Evolutionary conservation across 2,888 invertebrate species (phyloP).

Genomic region (Leuctra nigra): DNA sequence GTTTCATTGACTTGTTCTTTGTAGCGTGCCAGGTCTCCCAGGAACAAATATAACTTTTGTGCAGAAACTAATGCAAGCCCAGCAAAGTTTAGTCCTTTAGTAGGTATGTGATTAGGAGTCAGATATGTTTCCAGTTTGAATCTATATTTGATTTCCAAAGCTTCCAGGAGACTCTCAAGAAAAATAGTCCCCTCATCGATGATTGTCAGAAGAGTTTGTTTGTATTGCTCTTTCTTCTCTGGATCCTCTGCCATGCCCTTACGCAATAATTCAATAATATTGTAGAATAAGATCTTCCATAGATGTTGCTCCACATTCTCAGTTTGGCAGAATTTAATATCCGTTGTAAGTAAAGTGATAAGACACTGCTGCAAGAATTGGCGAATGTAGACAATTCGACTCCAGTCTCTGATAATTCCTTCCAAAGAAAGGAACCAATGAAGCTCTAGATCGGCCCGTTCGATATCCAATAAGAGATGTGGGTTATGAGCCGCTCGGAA

Average conservation of each 20-base stretch:
- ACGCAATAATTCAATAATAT: slow-evolving; percentile 75
- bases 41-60: slow-evolving; percentile 80
- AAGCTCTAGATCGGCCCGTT: slow-evolving; percentile 59
- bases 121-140: slow-evolving; percentile 50
- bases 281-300: slow-evolving; percentile 87
- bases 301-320: slow-evolving; percentile 85
- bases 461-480: slow-evolving; percentile 56
- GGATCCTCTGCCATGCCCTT: slow-evolving; percentile 56
- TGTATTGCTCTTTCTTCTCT: slow-evolving; percentile 56
- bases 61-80: slow-evolving; percentile 75
- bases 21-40: slow-evolving; percentile 91
- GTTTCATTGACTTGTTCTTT: slow-evolving; percentile 77
- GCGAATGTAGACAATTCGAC: slow-evolving; percentile 51
- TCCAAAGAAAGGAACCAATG: slow-evolving; percentile 56
- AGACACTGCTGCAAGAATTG: slow-evolving; percentile 61
- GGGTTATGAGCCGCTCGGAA: slow-evolving; percentile 56
- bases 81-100: slow-evolving; percentile 58
- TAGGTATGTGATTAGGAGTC: slow-evolving; percentile 46
- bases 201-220: slow-evolving; percentile 56
- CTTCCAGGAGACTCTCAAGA: slow-evolving; percentile 66
- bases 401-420: slow-evolving; percentile 58
- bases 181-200: slow-evolving; percentile 75
- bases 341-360: slow-evolving; percentile 60
- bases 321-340: slow-evolving; percentile 79
- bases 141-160: slow-evolving; percentile 67